phyloP scores from a whole-genome alignment of 2,113 vertebrate species.

The Vicugna pacos region DNA sequence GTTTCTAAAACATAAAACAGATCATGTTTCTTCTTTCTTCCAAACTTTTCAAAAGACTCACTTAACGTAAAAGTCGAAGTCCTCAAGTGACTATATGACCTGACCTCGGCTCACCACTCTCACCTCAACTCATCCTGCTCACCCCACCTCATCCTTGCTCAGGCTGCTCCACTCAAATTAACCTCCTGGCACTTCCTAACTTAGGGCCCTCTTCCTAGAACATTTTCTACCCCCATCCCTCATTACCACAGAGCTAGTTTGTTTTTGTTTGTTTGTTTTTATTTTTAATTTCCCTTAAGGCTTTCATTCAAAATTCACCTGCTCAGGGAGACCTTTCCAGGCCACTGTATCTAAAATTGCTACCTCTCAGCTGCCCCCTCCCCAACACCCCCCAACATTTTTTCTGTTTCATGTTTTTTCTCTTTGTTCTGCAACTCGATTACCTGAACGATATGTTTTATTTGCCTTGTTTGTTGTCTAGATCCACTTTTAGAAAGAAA shows the following conservation, averaged over 20 bases:
- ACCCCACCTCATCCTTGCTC: accelerated
- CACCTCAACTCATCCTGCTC: not conserved
- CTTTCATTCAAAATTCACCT: not conserved
- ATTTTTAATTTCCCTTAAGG: not conserved
- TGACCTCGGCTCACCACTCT: not conserved
- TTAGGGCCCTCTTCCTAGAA: not conserved
- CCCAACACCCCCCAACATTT: not conserved
- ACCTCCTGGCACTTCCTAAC: not conserved
- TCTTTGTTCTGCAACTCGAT: not conserved
- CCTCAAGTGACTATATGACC: accelerated
- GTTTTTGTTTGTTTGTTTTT: not conserved
- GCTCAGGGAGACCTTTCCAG: not conserved
- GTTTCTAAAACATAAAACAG: not conserved
- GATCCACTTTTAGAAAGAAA: not conserved
- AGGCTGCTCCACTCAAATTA: not conserved
- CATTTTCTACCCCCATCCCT: accelerated
- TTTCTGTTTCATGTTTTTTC: not conserved
- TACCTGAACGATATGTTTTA: not conserved
- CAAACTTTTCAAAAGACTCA: not conserved
- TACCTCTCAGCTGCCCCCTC: accelerated
- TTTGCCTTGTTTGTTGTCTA: not conserved
- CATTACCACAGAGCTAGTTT: not conserved
- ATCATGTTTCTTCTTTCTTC: not conserved
- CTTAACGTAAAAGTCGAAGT: not conserved
- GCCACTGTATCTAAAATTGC: not conserved